phyloP scores from a whole-genome alignment of 2,797 vertebrate genomes.

The Gephyroberyx darwinii region DNA sequence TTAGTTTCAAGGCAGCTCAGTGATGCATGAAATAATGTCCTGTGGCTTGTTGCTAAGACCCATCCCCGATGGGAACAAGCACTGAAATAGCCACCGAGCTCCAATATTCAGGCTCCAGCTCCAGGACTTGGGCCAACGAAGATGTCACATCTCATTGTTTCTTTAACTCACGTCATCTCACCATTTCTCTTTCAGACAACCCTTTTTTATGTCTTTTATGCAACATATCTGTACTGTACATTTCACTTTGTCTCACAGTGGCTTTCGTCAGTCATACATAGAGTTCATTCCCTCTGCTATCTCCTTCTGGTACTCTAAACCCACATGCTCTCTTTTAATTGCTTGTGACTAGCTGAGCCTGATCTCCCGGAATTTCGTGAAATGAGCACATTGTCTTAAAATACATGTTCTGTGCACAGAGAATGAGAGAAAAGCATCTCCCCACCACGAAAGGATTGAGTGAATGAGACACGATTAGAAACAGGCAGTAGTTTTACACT shows the following conservation, averaged over 20 bases:
- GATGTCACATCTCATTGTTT: conserved; percentile 20
- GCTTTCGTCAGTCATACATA: conserved; percentile 13
- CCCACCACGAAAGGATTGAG: no score
- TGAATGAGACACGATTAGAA: no score
- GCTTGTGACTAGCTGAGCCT: conserved; percentile 32
- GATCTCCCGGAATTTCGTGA: no score
- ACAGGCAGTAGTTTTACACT: no score
- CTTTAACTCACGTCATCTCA: conserved; percentile 40
- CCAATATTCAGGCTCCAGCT: conserved; percentile 42
- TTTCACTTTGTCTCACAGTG: conserved; percentile 24
- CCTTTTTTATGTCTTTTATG: conserved; percentile 40
- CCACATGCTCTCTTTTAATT: conserved; percentile 46
- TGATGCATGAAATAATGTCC: conserved; percentile 90
- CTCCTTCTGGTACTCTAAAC: conserved; percentile 7
- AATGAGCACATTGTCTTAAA: no score
- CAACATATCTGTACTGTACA: conserved; percentile 33
- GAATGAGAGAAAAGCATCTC: no score
- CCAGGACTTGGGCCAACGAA: conserved; percentile 45
- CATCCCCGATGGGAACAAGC: conserved; percentile 74
- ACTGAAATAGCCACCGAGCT: conserved; percentile 72
- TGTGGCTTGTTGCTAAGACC: conserved; percentile 80
- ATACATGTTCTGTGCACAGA: no score
- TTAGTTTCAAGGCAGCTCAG: conserved; percentile 84
- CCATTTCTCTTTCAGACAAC: conserved; percentile 35
- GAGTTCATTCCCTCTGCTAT: conserved; percentile 5